Evolutionary conservation across 1,140 invertebrate species (phyloP), one percentile per base, ranked within the genome.

Genomic region (Conus betulinus): DNA sequence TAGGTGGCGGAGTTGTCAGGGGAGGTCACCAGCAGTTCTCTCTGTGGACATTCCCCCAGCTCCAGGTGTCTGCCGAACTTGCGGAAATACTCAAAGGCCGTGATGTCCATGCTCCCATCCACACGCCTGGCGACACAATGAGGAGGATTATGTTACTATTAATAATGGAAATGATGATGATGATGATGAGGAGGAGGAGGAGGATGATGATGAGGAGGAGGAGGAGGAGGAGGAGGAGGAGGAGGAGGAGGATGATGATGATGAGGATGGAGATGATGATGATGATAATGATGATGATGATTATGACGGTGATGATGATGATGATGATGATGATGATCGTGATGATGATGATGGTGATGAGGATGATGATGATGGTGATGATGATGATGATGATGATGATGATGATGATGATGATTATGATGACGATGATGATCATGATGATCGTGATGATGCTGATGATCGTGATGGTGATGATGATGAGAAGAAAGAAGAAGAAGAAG

Each of bases 11-110:
- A 71, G 76, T 88, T 88, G 78, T 88, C 25, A 10, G 74, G 63
- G 78, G 51, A 25, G 23, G 39, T 71, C 51, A 89, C 60, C 7
- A 82, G 27, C 10, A 88, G 87, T 11, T 92, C 88, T 53, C 88
- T 90, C 25, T 88, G 84, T 6, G 91, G 89, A 87, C 92, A 92
- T 27, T 92, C 90, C 5, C 92, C 92, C 25, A 92, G 88, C 27
- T 91, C 88, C 52, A 91, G 39, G 39, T 60, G 74, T 15, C 85
- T 88, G 52, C 84, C 55, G 63, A 92, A 90, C 74, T 91, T 91
- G 60, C 90, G 55, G 52, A 87, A 89, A 74, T 92, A 92, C 55
- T 92, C 92, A 74, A 90, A 92, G 8, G 92, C 90, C 25, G 88
- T 90, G 23, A 93, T 92, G 39, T 92, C 89, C 81, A 91, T 85